Evolutionary conservation across 2,888 invertebrate genomes (phyloP), one percentile per base, ranked within the genome.

Genomic region (Drosophila phalerata): DNA sequence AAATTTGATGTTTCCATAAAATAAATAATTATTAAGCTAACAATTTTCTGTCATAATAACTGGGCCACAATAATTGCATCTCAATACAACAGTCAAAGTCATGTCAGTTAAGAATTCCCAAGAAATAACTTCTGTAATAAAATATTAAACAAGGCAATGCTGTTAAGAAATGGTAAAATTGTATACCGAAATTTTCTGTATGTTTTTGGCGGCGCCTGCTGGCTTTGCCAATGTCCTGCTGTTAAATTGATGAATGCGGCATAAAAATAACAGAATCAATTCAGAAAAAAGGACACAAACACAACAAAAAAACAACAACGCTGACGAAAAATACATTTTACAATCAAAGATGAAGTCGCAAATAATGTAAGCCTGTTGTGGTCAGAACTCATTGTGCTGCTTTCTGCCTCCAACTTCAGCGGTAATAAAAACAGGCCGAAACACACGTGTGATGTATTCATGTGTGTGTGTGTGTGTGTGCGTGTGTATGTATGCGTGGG

Each of bases 171-270:
- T 60, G 53, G 30, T 34, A 52, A 22, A 15, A 25, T 30, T 63
- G 62, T 55, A 51, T 63, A 25, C 15, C 13, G 4, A 28, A 22
- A n/a, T n/a, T 37, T 9, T 6, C n/a, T 62, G 73, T 34, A 10
- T 11, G 19, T 40, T 19, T 17, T 22, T 56, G 42, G n/a, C 34
- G 47, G 11, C 28, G 37, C 43, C 37, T 19, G 43, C 49, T 58
- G 60, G 34, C 34, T 42, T 70, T 69, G 79, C 73, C 68, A 66
- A 56, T 68, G 70, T 79, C 82, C 79, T 81, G 79, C 82, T 85
- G 85, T 81, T 81, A 77, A 64, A 77, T 87, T 85, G 82, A 85
- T 89, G 88, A 87, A 85, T 85, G 77, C 60, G 65, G 62, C 32
- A 37, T 45, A 67, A 63, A 57, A 77, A 67, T 56, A 70, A 58